These are phyloP conservation scores for Pseudopleuronectes americanus DNA, from an alignment of 2,797 vertebrate species.

Conservation along the genomic window DNA sequence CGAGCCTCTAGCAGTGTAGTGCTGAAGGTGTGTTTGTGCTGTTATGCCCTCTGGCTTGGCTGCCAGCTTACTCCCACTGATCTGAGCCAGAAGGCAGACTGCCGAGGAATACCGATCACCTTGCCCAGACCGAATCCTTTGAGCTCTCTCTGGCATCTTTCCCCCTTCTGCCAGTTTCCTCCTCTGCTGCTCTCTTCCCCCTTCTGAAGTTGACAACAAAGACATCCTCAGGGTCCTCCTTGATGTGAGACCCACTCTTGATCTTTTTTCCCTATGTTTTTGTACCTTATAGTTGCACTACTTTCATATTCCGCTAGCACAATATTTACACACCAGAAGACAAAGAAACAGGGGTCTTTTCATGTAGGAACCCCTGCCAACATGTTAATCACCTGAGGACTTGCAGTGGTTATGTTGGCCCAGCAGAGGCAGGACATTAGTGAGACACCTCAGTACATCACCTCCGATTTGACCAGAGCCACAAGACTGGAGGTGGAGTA, in stretches of 20 bases:
- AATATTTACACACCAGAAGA: slow-evolving; percentile 99
- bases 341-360: slow-evolving; percentile 93
- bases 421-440: slow-evolving; percentile 62
- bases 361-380: slow-evolving; percentile 82
- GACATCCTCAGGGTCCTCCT: slow-evolving; percentile 99
- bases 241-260: slow-evolving; percentile 99
- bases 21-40: slow-evolving; percentile 99
- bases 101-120: slow-evolving; percentile 99
- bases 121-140: slow-evolving; percentile 99
- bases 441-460: slow-evolving; percentile 35
- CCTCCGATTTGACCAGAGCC: slow-evolving; percentile 34
- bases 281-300: slow-evolving; percentile 98
- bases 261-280: slow-evolving; percentile 99
- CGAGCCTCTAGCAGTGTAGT: slow-evolving; percentile 90
- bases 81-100: slow-evolving; percentile 99
- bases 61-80: slow-evolving; percentile 99
- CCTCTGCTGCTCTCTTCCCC: slow-evolving; percentile 99
- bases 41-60: slow-evolving; percentile 99
- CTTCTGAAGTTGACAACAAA: slow-evolving; percentile 99
- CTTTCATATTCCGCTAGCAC: slow-evolving; percentile 99
- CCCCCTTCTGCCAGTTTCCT: slow-evolving; percentile 99
- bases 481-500: slow-evolving; percentile 4
- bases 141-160: slow-evolving; percentile 99
- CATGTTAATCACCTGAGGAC: slow-evolving; percentile 82
- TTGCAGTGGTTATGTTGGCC: slow-evolving; percentile 64